Conservation (phyloP, 1,140 invertebrate genomes). For the Drosophila subpulchrella region DNA sequence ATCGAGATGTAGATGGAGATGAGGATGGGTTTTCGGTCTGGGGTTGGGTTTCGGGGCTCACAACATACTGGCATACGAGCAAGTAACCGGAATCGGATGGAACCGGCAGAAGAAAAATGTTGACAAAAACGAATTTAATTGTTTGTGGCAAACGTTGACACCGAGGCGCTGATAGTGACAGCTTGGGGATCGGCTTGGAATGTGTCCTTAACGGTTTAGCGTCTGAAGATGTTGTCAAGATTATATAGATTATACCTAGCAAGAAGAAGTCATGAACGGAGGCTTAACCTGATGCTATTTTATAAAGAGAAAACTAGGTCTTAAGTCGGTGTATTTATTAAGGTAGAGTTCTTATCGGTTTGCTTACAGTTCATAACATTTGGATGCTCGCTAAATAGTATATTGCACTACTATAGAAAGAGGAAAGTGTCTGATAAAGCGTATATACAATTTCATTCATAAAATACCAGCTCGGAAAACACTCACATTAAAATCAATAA, state of each 20-base stretch:
- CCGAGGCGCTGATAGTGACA: constrained; percentile 29
- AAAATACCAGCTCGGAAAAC: too few relatives aligned
- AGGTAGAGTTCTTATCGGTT: too few relatives aligned
- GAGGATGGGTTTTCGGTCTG: constrained; percentile 7
- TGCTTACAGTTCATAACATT: background rate
- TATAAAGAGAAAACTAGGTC: too few relatives aligned
- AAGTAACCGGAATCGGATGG: constrained; percentile 64
- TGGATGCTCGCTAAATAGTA: too few relatives aligned
- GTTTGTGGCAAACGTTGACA: constrained; percentile 68
- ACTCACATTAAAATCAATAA: too few relatives aligned
- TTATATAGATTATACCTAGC: constrained; percentile 9
- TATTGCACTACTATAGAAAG: too few relatives aligned
- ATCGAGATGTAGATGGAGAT: constrained; percentile 20
- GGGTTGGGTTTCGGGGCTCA: constrained; percentile 44
- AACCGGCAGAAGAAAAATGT: constrained; percentile 61
- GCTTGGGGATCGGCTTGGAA: constrained; percentile 50
- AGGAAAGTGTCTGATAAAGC: too few relatives aligned
- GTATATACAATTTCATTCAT: too few relatives aligned
- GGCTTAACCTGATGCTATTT: constrained; percentile 6
- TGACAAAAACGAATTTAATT: constrained; percentile 77
- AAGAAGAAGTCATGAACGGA: background rate
- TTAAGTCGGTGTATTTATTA: background rate
- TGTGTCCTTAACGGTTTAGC: constrained; percentile 70
- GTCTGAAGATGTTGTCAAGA: constrained; percentile 30
- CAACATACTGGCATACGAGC: constrained; percentile 36